Conservation (phyloP, 2,797 vertebrate species). For the Chaetophractus vellerosus region DNA sequence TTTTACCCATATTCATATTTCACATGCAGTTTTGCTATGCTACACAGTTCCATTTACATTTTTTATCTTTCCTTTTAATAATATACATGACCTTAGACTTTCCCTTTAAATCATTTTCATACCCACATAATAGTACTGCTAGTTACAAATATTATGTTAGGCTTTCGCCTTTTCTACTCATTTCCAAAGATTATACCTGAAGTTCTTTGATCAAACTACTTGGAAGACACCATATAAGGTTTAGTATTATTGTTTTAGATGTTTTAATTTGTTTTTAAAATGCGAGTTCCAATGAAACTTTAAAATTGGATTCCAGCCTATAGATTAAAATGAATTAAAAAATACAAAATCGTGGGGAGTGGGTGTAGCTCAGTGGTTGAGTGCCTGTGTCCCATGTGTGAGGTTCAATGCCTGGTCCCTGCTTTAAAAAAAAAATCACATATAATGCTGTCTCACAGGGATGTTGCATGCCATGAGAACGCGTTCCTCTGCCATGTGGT, state of each 20-base stretch:
- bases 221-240: conserved; percentile 95
- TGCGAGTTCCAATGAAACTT: conserved; percentile 93
- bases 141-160: too few relatives aligned
- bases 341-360: conserved; percentile 81
- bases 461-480: conserved; percentile 77
- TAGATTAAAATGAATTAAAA: conserved; percentile 85
- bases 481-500: conserved; percentile 76
- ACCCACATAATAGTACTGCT: too few relatives aligned
- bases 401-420: too few relatives aligned
- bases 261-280: conserved; percentile 93
- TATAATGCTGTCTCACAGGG: conserved; percentile 77
- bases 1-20: too few relatives aligned
- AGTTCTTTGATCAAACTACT: conserved; percentile 88
- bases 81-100: too few relatives aligned
- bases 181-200: conserved; percentile 80
- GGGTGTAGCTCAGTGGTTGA: too few relatives aligned
- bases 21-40: too few relatives aligned
- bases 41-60: too few relatives aligned
- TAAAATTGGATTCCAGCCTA: conserved; percentile 87
- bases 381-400: too few relatives aligned
- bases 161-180: too few relatives aligned
- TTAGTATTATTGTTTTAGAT: conserved; percentile 93
- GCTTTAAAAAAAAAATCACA: conserved; percentile 29
- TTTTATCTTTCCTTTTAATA: too few relatives aligned
- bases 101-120: too few relatives aligned